Evolutionary conservation across 1,140 invertebrate species (phyloP).

Genomic region (Trachelipus rathkii): DNA sequence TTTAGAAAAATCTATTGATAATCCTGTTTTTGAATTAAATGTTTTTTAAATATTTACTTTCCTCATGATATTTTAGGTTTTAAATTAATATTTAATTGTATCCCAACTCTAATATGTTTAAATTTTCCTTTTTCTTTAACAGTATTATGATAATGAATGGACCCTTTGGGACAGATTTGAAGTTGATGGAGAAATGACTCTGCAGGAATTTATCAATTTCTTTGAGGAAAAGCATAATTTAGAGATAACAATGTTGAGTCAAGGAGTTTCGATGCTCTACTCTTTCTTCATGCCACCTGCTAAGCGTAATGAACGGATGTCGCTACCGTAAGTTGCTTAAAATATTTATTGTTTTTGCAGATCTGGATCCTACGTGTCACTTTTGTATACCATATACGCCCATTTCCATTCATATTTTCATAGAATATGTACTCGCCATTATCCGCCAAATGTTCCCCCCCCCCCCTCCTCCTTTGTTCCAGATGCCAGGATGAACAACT

Average conservation of each 20-base stretch:
- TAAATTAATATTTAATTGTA: too few relatives aligned
- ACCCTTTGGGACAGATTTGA: constrained; percentile 98
- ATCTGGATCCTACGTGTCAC: constrained; percentile 9
- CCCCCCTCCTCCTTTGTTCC: too few relatives aligned
- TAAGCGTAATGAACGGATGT: constrained; percentile 83
- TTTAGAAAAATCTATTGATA: constrained; percentile 47
- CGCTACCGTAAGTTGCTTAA: constrained; percentile 58
- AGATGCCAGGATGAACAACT: too few relatives aligned
- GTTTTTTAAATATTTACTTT: too few relatives aligned
- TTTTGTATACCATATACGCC: neutral
- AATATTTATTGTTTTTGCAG: too few relatives aligned
- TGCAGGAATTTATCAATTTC: constrained; percentile 89
- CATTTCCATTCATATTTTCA: constrained; percentile 9
- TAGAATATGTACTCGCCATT: neutral
- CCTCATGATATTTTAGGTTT: too few relatives aligned
- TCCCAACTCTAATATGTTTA: too few relatives aligned
- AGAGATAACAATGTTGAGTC: constrained; percentile 96
- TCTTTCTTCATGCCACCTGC: constrained; percentile 94
- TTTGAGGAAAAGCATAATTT: constrained; percentile 86
- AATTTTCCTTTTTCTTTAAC: neutral
- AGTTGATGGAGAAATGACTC: constrained; percentile 86
- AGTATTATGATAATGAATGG: constrained; percentile 90
- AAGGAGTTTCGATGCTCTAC: constrained; percentile 96
- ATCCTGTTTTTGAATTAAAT: too few relatives aligned
- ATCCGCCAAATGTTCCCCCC: too few relatives aligned